Conservation (phyloP, 1,140 invertebrate species). For the Listronotus oregonensis region DNA sequence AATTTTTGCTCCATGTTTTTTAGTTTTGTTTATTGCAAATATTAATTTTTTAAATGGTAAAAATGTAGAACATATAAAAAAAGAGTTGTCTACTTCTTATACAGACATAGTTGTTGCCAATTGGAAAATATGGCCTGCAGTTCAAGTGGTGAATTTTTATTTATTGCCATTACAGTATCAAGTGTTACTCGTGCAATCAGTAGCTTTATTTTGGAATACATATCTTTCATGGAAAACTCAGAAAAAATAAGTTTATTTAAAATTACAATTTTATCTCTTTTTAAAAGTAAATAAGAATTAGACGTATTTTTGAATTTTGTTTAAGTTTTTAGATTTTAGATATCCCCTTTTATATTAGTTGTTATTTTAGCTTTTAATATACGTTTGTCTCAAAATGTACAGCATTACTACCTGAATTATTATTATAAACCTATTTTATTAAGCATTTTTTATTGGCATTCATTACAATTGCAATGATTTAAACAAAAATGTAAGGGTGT, state of each 20-base stretch:
- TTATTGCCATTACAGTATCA: conserved; percentile 80
- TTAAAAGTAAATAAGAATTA: too few species aligned
- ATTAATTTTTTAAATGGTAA: conserved; percentile 69
- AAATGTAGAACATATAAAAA: conserved; percentile 59
- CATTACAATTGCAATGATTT: too few species aligned
- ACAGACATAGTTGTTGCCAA: conserved; percentile 71
- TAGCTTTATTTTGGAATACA: conserved; percentile 86
- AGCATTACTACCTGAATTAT: too few species aligned
- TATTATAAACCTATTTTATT: too few species aligned
- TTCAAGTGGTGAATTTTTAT: conserved; percentile 83
- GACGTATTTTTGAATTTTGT: too few species aligned
- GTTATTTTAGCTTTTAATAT: too few species aligned
- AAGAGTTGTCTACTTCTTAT: conserved; percentile 68
- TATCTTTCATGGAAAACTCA: conserved; percentile 73
- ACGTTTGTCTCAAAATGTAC: too few species aligned
- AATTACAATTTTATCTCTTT: too few species aligned
- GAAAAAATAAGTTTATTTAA: background rate
- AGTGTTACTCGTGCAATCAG: conserved; percentile 76
- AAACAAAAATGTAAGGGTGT: too few species aligned
- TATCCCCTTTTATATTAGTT: too few species aligned
- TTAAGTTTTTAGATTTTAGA: too few species aligned
- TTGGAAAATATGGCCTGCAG: conserved; percentile 85
- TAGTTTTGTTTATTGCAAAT: conserved; percentile 62
- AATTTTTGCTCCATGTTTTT: conserved; percentile 69
- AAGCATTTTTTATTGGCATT: too few species aligned